A percentile compares a stretch with the other conserved stretches of the same genome.
Conservation (phyloP, 2,888 invertebrate genomes). For the Erpobdella octoculata region DNA sequence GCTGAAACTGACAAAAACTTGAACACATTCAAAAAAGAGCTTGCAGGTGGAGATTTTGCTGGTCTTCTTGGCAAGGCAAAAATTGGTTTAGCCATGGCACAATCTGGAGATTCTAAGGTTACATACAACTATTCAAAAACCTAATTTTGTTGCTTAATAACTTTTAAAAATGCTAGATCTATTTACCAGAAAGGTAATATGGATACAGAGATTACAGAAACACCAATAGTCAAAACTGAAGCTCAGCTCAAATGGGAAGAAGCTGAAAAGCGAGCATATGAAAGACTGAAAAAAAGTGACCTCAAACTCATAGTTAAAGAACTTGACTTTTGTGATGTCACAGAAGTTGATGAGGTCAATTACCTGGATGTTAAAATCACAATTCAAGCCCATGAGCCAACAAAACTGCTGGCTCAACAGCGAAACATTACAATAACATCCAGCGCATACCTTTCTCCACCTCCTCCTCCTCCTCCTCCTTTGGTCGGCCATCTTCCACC, state of each 20-base stretch:
- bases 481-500: slow-evolving; percentile 42
- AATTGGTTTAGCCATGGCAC: slow-evolving; percentile 62
- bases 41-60: slow-evolving; percentile 60
- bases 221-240: slow-evolving; percentile 60
- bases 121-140: background rate
- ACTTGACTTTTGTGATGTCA: slow-evolving; percentile 89
- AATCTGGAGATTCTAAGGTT: background rate
- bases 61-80: slow-evolving; percentile 86
- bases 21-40: background rate
- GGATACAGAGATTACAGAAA: background rate
- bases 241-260: slow-evolving; percentile 87
- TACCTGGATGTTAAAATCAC: slow-evolving; percentile 35
- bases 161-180: too few species aligned
- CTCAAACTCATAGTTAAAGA: slow-evolving; percentile 65
- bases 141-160: too few species aligned
- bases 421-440: too few species aligned
- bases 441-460: background rate
- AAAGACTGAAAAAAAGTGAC: slow-evolving; percentile 39
- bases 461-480: slow-evolving; percentile 39
- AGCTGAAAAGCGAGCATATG: slow-evolving; percentile 51
- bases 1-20: background rate
- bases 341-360: slow-evolving; percentile 72
- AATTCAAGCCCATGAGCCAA: too few species aligned
- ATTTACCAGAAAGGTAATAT: background rate
- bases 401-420: too few species aligned